Evolutionary conservation across 2,888 invertebrate genomes (phyloP), one percentile per base, ranked within the genome.

Genomic region (Altica lythri): DNA sequence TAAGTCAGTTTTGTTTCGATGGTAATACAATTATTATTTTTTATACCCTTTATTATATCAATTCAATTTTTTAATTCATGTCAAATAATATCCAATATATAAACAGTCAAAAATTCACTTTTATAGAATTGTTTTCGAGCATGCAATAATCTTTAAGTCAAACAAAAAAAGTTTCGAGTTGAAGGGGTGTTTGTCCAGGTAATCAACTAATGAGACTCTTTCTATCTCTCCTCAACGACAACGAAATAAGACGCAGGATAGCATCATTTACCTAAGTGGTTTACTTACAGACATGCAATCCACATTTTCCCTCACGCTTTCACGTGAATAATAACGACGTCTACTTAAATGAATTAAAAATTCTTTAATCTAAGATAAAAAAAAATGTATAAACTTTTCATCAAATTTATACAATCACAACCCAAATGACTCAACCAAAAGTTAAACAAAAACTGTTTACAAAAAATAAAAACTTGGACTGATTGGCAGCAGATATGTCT

Each of bases 251-350:
- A 71, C 67, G 68, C 63, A 62, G 63, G 63, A 66, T 62, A 35
- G 45, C 51, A 68, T 68, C 69, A 72, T 72, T 72, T 72, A 70
- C 68, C 68, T 72, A 69, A 72, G 72, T 72, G 71, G 66, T 65
- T 56, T 68, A 63, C 63, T 64, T 64, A 70, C 67, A 69, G 69
- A 70, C 72, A 72, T 72, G 72, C 72, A 70, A 72, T 67, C 66
- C 66, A 63, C 66, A 62, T 67, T 65, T 53, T 53, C 29, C 52
- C 55, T 53, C 53, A 47, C 45, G 48, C 38, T 57, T 32, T 18
- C 37, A 22, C 55, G 48, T 55, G 55, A 59, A 57, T 61, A 59
- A 59, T 55, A 42, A 59, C 46, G 42, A 32, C n/a, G n/a, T n/a
- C 54, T 61, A 61, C 61, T 61, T 55, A 56, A 53, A 51, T 34